Conservation (phyloP, 2,797 vertebrate species). For the Rhinogobio ventralis region DNA sequence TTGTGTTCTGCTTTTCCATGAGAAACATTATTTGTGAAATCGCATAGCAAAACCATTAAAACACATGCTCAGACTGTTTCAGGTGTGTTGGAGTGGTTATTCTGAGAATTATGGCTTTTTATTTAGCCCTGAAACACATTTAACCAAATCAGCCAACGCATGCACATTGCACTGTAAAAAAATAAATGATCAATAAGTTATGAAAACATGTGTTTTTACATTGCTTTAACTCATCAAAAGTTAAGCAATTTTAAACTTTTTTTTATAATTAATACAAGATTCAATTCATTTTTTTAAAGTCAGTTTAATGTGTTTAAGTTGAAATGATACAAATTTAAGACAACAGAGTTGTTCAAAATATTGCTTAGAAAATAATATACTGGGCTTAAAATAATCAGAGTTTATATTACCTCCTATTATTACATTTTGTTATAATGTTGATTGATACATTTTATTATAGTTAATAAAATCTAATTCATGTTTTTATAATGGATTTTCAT, state of each 20-base stretch:
- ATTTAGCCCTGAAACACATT: neutral
- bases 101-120: neutral
- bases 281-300: too few species aligned
- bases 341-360: neutral
- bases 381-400: neutral
- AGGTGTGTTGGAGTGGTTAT: neutral
- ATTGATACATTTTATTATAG: neutral
- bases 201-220: too few species aligned
- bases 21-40: conserved; percentile 10
- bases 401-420: neutral
- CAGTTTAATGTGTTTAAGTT: too few species aligned
- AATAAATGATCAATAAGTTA: too few species aligned
- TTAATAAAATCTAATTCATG: neutral
- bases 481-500: neutral
- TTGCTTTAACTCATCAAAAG: too few species aligned
- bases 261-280: too few species aligned
- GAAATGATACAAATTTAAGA: too few species aligned
- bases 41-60: conserved; percentile 27
- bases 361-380: neutral
- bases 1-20: conserved; percentile 27
- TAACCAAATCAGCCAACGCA: neutral
- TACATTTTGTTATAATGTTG: too few species aligned
- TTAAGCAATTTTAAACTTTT: too few species aligned
- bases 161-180: neutral
- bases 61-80: conserved; percentile 6